These are phyloP conservation scores for Cosmia pyralina DNA, from an alignment of 2,888 invertebrate species.

Conservation along the genomic window DNA sequence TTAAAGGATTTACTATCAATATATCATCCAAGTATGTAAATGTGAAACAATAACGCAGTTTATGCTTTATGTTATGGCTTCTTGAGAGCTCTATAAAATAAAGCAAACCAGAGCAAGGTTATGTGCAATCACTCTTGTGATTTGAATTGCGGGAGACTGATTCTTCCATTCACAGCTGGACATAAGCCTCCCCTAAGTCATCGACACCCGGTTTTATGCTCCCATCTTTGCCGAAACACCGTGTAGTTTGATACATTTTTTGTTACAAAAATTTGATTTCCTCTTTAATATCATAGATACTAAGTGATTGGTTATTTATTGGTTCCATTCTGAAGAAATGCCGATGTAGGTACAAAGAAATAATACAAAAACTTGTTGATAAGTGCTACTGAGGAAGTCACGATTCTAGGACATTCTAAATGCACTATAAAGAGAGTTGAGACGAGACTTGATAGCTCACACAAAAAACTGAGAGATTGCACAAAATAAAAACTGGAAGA, in stretches of 20 bases:
- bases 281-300: background rate
- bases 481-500: background rate
- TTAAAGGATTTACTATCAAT: background rate
- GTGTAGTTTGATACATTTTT: background rate
- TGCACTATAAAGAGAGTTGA: slow-evolving; percentile 20
- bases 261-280: background rate
- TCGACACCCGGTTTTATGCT: background rate
- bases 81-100: background rate
- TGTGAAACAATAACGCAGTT: slow-evolving; percentile 19
- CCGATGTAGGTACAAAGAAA: slow-evolving; percentile 21
- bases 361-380: slow-evolving; percentile 14
- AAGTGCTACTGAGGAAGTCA: slow-evolving; percentile 19
- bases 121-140: background rate
- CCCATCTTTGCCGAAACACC: background rate
- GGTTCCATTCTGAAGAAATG: slow-evolving; percentile 16
- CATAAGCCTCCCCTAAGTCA: background rate
- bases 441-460: slow-evolving; percentile 9
- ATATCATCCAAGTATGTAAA: slow-evolving; percentile 7
- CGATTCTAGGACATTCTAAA: slow-evolving; percentile 36
- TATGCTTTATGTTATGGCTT: slow-evolving; percentile 28
- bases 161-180: background rate
- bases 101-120: slow-evolving; percentile 23
- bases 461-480: slow-evolving; percentile 4
- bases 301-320: slow-evolving; percentile 16
- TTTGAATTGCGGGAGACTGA: background rate